phyloP scores from a whole-genome alignment of 2,888 invertebrate genomes.

The Rotaria socialis region DNA sequence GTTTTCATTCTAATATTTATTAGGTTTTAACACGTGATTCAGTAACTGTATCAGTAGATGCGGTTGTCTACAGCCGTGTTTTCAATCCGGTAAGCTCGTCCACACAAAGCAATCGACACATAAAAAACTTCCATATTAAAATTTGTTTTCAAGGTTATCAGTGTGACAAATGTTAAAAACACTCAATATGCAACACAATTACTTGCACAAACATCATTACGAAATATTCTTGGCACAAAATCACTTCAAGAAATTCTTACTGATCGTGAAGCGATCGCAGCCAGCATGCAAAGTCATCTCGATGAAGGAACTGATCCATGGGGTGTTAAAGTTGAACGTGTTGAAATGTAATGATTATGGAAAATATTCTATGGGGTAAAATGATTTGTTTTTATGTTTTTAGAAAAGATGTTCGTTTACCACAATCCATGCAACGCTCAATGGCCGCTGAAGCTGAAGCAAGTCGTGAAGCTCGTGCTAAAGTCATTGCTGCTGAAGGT shows the following conservation, averaged over 20 bases:
- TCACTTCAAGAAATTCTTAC: constrained; percentile 41
- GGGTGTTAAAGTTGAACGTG: constrained; percentile 45
- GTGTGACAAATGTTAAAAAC: constrained; percentile 37
- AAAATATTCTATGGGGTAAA: background rate
- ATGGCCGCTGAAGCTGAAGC: constrained; percentile 59
- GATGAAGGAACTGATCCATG: constrained; percentile 39
- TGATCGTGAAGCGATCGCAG: constrained; percentile 38
- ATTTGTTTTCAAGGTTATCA: background rate
- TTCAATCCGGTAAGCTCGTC: constrained; percentile 50
- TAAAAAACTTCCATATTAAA: background rate
- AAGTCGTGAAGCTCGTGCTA: constrained; percentile 55
- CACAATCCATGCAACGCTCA: constrained; percentile 55
- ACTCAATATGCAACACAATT: constrained; percentile 36
- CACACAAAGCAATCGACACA: background rate
- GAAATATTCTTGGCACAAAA: constrained; percentile 44
- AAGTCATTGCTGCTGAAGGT: constrained; percentile 52
- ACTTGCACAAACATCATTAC: constrained; percentile 35
- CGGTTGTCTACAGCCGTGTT: constrained; percentile 56
- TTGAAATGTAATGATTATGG: constrained; percentile 41
- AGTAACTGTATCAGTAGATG: constrained; percentile 57
- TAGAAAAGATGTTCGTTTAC: constrained; percentile 56
- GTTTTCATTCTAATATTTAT: background rate
- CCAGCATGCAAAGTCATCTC: constrained; percentile 7
- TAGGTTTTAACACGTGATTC: constrained; percentile 53
- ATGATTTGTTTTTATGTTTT: background rate